Conservation (phyloP, 2,113 vertebrate species). For the Telmatochromis sp. region DNA sequence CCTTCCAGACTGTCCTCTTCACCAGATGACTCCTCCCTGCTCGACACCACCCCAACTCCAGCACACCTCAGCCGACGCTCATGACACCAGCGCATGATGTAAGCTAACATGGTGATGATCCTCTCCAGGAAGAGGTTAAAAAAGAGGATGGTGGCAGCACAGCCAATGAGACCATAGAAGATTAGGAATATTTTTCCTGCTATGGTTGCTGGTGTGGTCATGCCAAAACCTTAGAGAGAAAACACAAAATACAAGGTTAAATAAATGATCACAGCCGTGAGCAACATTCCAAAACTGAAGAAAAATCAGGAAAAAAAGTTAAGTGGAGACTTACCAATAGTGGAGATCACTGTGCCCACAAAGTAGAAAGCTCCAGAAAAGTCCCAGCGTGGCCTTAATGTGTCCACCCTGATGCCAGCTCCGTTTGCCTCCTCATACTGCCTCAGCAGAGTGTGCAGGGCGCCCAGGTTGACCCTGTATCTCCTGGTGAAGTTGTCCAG, state of each 20-base stretch:
- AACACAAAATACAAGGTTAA: not conserved
- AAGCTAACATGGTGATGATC: constrained; percentile 76
- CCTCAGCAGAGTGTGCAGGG: constrained; percentile 63
- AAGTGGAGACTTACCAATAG: constrained; percentile 63
- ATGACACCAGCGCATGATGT: constrained; percentile 76
- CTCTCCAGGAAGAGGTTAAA: constrained; percentile 78
- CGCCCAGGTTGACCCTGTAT: constrained; percentile 55
- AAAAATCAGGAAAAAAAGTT: not conserved
- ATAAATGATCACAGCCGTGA: not conserved
- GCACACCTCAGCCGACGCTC: constrained; percentile 60
- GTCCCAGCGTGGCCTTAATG: constrained; percentile 73
- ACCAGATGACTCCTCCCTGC: constrained; percentile 28
- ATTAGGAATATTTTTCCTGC: constrained; percentile 76
- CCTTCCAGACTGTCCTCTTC: constrained; percentile 72
- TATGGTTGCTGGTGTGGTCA: constrained; percentile 75
- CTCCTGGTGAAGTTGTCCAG: constrained; percentile 68
- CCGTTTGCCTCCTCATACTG: constrained; percentile 72
- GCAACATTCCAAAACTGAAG: not conserved
- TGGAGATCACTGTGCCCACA: constrained; percentile 74
- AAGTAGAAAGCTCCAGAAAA: constrained; percentile 77
- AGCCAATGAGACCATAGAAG: constrained; percentile 76
- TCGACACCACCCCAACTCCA: constrained; percentile 31
- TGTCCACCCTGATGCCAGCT: constrained; percentile 70
- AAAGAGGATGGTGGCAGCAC: constrained; percentile 75
- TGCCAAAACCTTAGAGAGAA: constrained; percentile 68